Evolutionary conservation across 2,797 vertebrate species (phyloP).

Genomic region (Chelidonichthys spinosus): DNA sequence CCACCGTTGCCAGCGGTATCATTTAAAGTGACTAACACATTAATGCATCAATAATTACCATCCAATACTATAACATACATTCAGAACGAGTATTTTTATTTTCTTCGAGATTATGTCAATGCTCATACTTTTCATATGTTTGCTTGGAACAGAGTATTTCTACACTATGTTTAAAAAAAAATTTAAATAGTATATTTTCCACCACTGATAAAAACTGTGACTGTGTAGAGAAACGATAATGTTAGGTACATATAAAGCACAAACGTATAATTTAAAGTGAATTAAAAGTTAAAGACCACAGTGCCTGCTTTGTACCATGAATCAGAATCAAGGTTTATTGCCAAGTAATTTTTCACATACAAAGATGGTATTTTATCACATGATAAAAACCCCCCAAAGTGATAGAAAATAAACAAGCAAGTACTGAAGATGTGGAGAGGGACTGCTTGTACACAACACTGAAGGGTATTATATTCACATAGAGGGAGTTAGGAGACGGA

Average conservation of each 20-base stretch:
- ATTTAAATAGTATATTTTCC: not conserved
- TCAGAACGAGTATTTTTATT: not conserved
- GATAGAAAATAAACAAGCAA: not conserved
- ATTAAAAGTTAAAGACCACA: not conserved
- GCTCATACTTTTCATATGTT: not conserved
- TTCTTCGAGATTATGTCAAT: not conserved
- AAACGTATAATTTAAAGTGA: not conserved
- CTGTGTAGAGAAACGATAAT: not conserved
- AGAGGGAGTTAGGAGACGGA: not conserved
- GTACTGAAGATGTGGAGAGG: not conserved
- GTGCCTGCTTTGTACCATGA: not conserved
- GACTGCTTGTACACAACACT: not conserved
- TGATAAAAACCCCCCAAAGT: not conserved
- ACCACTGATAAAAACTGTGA: rapidly evolving
- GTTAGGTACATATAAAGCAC: not conserved
- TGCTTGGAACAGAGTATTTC: not conserved
- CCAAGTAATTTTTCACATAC: not conserved
- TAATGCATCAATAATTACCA: not conserved
- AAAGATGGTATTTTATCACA: not conserved
- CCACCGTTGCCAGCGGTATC: not conserved
- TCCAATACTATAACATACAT: not conserved
- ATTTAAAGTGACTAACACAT: not conserved
- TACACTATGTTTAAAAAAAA: not conserved
- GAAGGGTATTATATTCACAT: not conserved
- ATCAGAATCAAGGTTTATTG: not conserved